phyloP scores from a whole-genome alignment of 1,140 invertebrate genomes.

The Ostrea edulis region DNA sequence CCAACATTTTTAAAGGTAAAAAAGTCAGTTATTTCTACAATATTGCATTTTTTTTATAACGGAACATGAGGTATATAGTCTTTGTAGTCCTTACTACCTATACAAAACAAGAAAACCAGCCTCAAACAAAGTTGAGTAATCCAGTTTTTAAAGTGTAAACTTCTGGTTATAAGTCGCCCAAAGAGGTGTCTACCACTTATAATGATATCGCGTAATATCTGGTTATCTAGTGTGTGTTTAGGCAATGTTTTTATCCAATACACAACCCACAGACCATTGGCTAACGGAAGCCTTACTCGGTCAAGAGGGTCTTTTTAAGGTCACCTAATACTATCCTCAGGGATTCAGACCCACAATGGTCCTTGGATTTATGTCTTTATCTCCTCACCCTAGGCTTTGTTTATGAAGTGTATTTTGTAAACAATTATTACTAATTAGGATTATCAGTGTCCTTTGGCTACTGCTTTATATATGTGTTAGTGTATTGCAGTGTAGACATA shows the following conservation, averaged over 20 bases:
- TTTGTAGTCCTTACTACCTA: too few relatives aligned
- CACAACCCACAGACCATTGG: not conserved
- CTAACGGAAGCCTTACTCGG: not conserved
- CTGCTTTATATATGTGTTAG: slow-evolving; percentile 13
- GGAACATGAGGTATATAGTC: too few relatives aligned
- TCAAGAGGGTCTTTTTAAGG: not conserved
- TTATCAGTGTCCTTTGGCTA: slow-evolving; percentile 30
- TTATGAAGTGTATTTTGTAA: slow-evolving; percentile 38
- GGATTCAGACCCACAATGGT: not conserved
- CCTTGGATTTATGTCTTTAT: slow-evolving; percentile 2
- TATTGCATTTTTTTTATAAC: not conserved
- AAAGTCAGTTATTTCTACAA: not conserved
- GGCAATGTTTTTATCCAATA: not conserved
- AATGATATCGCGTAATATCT: not conserved
- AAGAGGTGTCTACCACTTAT: not conserved
- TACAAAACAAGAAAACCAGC: not conserved
- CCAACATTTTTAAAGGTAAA: not conserved
- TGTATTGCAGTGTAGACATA: not conserved
- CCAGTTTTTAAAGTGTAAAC: not conserved
- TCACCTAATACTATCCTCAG: slow-evolving; percentile 8
- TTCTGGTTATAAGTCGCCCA: not conserved
- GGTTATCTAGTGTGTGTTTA: not conserved
- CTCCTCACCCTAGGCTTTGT: not conserved
- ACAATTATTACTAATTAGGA: slow-evolving; percentile 38
- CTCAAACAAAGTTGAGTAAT: not conserved